Percentiles rank a stretch among this genome's conserved stretches.
Evolutionary conservation across 2,113 vertebrate species (phyloP).

Genomic region (Vimba vimba): DNA sequence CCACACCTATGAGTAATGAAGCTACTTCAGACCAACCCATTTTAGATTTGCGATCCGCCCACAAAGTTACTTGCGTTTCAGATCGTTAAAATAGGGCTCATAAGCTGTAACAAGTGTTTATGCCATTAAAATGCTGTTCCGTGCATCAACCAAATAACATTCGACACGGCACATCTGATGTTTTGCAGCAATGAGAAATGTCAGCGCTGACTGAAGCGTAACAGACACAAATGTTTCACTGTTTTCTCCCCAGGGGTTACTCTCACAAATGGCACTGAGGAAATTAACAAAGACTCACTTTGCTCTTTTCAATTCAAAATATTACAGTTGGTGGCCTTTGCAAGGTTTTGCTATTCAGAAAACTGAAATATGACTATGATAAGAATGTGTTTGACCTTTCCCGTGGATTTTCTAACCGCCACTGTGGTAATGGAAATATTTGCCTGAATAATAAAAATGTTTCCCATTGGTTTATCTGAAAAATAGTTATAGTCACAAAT

Average conservation of each 20-base stretch:
- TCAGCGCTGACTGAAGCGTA: neutral
- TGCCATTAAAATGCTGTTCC: constrained; percentile 1
- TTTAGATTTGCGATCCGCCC: too few species aligned
- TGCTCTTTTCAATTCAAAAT: constrained; percentile 29
- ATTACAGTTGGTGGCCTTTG: constrained; percentile 39
- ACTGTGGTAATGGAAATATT: neutral
- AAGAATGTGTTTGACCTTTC: constrained; percentile 30
- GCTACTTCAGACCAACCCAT: too few species aligned
- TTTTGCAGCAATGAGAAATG: neutral
- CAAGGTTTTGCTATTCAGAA: neutral
- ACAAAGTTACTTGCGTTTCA: too few species aligned
- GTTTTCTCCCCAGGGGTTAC: neutral
- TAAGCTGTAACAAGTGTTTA: constrained; percentile 31
- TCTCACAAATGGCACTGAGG: constrained; percentile 6
- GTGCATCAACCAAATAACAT: neutral
- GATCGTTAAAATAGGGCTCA: too few species aligned
- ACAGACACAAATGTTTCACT: neutral
- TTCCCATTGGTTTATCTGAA: neutral
- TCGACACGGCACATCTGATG: neutral
- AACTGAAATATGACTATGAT: neutral
- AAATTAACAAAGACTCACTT: neutral
- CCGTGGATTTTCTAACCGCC: neutral
- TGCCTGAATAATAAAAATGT: neutral
- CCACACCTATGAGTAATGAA: too few species aligned
- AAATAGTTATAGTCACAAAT: neutral